Evolutionary conservation across 35 echinoderm and acorn worm genomes (phyloP).

Genomic region (Ophioderma brevispina): DNA sequence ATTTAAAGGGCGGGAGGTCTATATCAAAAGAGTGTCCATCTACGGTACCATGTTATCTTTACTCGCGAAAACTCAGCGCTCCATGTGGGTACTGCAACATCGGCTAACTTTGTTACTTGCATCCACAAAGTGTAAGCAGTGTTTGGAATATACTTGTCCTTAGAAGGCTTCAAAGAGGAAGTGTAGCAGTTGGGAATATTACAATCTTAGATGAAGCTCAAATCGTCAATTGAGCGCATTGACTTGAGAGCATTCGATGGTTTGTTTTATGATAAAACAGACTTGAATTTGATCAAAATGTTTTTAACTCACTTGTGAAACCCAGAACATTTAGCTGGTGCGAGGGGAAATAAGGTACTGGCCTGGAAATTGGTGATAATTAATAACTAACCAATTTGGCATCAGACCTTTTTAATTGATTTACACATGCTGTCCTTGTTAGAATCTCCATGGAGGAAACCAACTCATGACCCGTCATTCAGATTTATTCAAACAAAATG

Average conservation of each 20-base stretch:
- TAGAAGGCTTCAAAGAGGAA: too few species aligned
- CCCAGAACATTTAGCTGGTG: background rate
- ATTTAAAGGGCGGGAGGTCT: background rate
- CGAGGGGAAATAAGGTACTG: background rate
- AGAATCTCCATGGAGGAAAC: background rate
- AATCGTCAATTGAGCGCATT: background rate
- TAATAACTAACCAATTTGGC: background rate
- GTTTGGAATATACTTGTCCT: too few species aligned
- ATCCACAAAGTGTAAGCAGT: background rate
- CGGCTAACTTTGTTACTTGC: background rate
- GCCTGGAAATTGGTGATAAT: background rate
- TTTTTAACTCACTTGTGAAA: background rate
- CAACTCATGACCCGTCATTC: background rate
- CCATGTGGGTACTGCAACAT: background rate
- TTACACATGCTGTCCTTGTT: background rate
- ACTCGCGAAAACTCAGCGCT: background rate
- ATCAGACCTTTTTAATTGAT: background rate
- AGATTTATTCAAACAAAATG: background rate
- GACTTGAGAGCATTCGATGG: background rate
- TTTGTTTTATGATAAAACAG: background rate
- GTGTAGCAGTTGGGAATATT: too few species aligned
- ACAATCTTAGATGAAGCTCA: background rate
- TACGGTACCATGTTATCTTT: background rate
- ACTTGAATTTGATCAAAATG: background rate
- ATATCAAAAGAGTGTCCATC: background rate